These are phyloP conservation scores for Alloscopus bannaensis DNA, from an alignment of 2,888 invertebrate genomes.

Conservation along the genomic window DNA sequence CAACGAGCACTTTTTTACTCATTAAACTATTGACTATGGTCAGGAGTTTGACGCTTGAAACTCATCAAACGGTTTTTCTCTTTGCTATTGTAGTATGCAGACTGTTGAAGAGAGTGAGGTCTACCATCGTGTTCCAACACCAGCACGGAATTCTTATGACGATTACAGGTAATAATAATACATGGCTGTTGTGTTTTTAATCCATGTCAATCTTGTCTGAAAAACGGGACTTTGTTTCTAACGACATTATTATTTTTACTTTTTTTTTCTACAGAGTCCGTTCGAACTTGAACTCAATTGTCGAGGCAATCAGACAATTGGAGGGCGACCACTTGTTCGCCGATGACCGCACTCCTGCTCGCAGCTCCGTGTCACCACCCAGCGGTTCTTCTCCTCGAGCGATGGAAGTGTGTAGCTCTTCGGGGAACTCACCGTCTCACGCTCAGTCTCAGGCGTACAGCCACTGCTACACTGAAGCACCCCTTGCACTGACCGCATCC, in stretches of 20 bases:
- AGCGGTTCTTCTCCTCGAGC: conserved; percentile 76
- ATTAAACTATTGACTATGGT: too few relatives aligned
- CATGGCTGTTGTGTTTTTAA: neutral
- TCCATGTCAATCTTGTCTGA: too few relatives aligned
- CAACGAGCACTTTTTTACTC: neutral
- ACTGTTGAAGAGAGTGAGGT: conserved; percentile 66
- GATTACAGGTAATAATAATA: conserved; percentile 43
- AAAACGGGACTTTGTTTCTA: too few relatives aligned
- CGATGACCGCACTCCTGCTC: conserved; percentile 77
- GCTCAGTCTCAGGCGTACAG: conserved; percentile 53
- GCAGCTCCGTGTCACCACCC: conserved; percentile 75
- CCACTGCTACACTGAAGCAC: conserved; percentile 38
- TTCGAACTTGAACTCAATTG: conserved; percentile 97
- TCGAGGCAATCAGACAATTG: conserved; percentile 97
- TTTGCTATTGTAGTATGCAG: conserved; percentile 53
- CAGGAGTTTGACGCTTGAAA: too few relatives aligned
- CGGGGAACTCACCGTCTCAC: conserved; percentile 64
- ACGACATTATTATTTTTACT: too few relatives aligned
- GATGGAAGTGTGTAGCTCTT: conserved; percentile 73
- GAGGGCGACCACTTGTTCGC: conserved; percentile 96
- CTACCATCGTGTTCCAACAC: conserved; percentile 67
- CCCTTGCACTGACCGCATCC: conserved; percentile 61
- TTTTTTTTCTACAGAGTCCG: conserved; percentile 79
- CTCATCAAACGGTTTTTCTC: neutral
- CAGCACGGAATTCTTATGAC: conserved; percentile 54